phyloP scores from a whole-genome alignment of 2,797 vertebrate species.

The Syndactyla subalaris region DNA sequence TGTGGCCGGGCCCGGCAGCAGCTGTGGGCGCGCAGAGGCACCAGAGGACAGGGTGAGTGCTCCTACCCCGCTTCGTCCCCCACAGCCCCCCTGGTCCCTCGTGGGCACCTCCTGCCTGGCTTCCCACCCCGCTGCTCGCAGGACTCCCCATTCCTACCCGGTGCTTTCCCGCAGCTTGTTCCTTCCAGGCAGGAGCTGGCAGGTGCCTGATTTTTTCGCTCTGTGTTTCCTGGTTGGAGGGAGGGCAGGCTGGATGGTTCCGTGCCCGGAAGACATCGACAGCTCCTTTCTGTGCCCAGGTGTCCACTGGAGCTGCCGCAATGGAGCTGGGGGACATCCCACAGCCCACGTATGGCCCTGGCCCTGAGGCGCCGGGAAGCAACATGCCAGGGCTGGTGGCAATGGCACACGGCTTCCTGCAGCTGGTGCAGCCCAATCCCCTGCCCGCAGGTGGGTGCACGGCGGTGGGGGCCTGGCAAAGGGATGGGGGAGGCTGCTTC shows the following conservation, averaged over 20 bases:
- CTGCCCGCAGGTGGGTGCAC: constrained; percentile 82
- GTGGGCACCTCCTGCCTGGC: background rate
- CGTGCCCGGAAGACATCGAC: fast-evolving
- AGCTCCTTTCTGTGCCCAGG: background rate
- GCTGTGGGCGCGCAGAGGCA: background rate
- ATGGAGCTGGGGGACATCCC: constrained; percentile 64
- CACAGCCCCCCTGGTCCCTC: background rate
- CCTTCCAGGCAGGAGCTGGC: background rate
- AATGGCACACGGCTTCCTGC: constrained; percentile 82
- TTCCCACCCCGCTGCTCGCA: fast-evolving
- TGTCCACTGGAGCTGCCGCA: background rate
- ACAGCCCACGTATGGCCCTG: constrained; percentile 55
- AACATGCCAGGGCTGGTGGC: constrained; percentile 63
- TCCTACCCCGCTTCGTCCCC: background rate
- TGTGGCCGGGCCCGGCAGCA: background rate
- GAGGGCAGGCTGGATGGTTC: background rate
- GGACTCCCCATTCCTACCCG: background rate
- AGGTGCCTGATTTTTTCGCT: background rate
- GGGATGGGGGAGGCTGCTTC: background rate
- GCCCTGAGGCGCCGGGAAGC: background rate
- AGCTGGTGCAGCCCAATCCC: constrained; percentile 81
- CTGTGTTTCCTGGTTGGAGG: background rate
- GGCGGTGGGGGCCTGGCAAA: fast-evolving
- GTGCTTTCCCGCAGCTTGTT: background rate
- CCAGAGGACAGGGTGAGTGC: background rate